Base-by-base conservation (phyloP, 2,888 invertebrate genomes). In the Machimus rusticus region DNA sequence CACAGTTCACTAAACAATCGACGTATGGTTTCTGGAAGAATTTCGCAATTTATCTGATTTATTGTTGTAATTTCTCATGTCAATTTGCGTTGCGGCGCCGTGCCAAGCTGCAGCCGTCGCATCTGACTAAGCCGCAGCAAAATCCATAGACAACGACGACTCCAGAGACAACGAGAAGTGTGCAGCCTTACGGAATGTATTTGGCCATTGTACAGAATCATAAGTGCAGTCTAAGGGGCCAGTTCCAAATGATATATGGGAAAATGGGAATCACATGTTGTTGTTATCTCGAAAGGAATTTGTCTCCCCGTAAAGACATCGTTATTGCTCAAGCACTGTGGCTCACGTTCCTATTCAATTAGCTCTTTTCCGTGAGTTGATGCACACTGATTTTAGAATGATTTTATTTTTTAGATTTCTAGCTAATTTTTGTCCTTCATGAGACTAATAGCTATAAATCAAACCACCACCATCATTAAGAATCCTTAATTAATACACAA, bases 11-110 rank as follows among this genome's bases (percentile, higher is more conserved):
- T 37, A 28, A 84, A 84, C 74, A 84, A 84, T 84, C 84, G 57
- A 84, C 16, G 84, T 84, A 84, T 84, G 84, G 86, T 81, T 87
- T 87, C 87, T 85, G 82, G 78, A 88, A 85, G 88, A 88, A 88
- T 88, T 88, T 88, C 88, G 85, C 88, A 88, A 88, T 88, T 88
- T 88, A 88, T 87, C 88, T 88, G 88, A 88, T 88, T 88, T 88
- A 88, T 88, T 84, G 86, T 88, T 85, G 87, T 78, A 74, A 88
- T 88, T 88, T 88, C 85, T 88, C 88, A 88, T 86, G 88, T 88
- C 88, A 87, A 84, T 87, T 87, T 78, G 55, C 85, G 84, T 88
- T 88, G 87, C 87, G 87, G 85, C 74, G 79, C 86, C 19, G 86
- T 46, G 55, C 55, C 74, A 57, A 37, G 55, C 51, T 79, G 12